These are phyloP conservation scores for Stictonetta naevosa DNA, from an alignment of 2,113 vertebrate genomes.

Conservation along the genomic window DNA sequence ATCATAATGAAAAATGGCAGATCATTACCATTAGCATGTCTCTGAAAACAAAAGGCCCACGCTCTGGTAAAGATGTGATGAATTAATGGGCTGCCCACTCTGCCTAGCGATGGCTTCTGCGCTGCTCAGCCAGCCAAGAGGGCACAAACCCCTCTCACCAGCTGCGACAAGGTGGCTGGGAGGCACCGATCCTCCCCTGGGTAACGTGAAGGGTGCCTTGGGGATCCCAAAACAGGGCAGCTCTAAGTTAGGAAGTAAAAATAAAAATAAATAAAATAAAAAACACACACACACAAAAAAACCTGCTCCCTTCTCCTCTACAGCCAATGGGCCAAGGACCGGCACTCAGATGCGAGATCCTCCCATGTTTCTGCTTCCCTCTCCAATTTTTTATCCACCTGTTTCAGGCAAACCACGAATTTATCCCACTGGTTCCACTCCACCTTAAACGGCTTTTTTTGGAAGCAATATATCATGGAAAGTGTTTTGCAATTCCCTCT, in stretches of 20 bases:
- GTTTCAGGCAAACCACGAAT: neutral
- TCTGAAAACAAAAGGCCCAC: neutral
- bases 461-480: neutral
- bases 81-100: neutral
- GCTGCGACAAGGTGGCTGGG: neutral
- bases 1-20: conserved; percentile 8
- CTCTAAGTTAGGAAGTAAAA: neutral
- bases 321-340: neutral
- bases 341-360: neutral
- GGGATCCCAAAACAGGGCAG: neutral
- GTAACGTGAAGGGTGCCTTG: neutral
- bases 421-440: neutral
- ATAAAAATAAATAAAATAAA: neutral
- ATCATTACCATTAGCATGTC: neutral
- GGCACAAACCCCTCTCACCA: neutral
- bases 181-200: neutral
- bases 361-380: neutral
- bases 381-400: neutral
- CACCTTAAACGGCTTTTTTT: neutral
- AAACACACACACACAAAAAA: neutral
- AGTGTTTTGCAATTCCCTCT: neutral
- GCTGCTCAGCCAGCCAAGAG: neutral
- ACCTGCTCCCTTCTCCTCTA: neutral
- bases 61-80: neutral
- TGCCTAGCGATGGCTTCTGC: neutral